Percentiles rank a stretch among this genome's conserved stretches.
Conservation (phyloP, 2,888 invertebrate genomes). For the Pammene fasciana region DNA sequence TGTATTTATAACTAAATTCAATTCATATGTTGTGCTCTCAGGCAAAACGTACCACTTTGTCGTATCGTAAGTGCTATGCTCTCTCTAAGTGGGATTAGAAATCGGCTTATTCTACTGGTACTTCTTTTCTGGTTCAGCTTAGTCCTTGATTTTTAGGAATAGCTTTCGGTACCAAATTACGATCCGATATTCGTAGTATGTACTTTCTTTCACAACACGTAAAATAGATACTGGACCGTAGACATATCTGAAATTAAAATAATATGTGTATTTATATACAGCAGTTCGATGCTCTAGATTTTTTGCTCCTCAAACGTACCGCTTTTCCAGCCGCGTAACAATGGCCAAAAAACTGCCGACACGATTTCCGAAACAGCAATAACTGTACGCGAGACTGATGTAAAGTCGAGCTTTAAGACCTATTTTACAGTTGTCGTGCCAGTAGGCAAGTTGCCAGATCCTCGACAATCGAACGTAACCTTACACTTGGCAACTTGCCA, state of each 20-base stretch:
- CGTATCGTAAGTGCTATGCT: too few relatives aligned
- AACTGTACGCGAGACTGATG: constrained; percentile 17
- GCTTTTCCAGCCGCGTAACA: constrained; percentile 2
- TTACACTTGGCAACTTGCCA: constrained; percentile 39
- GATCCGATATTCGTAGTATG: too few relatives aligned
- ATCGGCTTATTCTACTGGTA: too few relatives aligned
- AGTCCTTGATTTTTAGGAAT: too few relatives aligned
- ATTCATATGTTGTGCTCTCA: too few relatives aligned
- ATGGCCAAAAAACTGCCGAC: constrained; percentile 5
- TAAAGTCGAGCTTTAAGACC: constrained; percentile 23
- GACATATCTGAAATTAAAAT: background rate
- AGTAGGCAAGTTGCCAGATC: constrained; percentile 38
- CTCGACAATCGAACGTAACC: constrained; percentile 40
- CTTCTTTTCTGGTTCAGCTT: too few relatives aligned
- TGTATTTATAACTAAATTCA: too few relatives aligned
- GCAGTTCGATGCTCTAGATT: background rate
- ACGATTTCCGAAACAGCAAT: constrained; percentile 8
- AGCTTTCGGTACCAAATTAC: too few relatives aligned
- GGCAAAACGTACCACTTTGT: too few relatives aligned
- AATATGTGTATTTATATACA: background rate
- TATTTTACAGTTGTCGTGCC: constrained; percentile 33
- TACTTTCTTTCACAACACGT: too few relatives aligned
- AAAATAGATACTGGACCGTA: too few relatives aligned
- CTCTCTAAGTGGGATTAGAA: too few relatives aligned
- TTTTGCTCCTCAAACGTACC: background rate